Evolutionary conservation across 2,797 vertebrate genomes (phyloP).

Genomic region (Ctenopoma kingsleyae): DNA sequence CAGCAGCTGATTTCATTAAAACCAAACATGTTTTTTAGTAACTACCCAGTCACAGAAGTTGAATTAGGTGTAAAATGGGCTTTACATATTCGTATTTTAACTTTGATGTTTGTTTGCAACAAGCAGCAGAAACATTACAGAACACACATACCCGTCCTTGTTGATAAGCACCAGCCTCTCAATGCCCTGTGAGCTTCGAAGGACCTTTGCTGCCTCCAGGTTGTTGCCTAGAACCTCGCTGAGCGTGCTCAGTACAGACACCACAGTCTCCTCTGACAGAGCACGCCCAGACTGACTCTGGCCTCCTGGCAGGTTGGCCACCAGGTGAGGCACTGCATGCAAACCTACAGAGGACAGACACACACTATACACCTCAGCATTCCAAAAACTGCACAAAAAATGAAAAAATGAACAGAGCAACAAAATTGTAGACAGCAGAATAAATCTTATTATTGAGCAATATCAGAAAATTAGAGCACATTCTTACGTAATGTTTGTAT

Average conservation of each 20-base stretch:
- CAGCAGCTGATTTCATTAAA: neutral
- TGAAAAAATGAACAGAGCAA: neutral
- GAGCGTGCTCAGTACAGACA: constrained; percentile 94
- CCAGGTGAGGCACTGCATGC: constrained; percentile 93
- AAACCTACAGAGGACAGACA: constrained; percentile 83
- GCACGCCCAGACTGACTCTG: constrained; percentile 88
- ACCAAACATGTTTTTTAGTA: neutral
- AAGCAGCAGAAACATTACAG: too few species aligned
- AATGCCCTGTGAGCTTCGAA: constrained; percentile 92
- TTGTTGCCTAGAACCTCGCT: constrained; percentile 93
- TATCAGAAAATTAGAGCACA: neutral
- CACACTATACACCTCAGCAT: neutral
- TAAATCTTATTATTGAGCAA: neutral
- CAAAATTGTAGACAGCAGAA: neutral
- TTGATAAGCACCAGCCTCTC: constrained; percentile 97
- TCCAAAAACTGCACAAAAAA: neutral
- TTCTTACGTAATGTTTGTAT: neutral
- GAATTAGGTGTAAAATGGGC: too few species aligned
- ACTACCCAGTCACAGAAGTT: too few species aligned
- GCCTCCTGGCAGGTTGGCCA: constrained; percentile 91
- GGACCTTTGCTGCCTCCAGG: constrained; percentile 93
- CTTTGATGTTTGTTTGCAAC: too few species aligned
- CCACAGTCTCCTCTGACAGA: constrained; percentile 93
- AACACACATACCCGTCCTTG: constrained; percentile 89
- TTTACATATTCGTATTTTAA: too few species aligned